Base-by-base conservation (phyloP, 2,797 vertebrate species). In the Macropus fuliginosus region DNA sequence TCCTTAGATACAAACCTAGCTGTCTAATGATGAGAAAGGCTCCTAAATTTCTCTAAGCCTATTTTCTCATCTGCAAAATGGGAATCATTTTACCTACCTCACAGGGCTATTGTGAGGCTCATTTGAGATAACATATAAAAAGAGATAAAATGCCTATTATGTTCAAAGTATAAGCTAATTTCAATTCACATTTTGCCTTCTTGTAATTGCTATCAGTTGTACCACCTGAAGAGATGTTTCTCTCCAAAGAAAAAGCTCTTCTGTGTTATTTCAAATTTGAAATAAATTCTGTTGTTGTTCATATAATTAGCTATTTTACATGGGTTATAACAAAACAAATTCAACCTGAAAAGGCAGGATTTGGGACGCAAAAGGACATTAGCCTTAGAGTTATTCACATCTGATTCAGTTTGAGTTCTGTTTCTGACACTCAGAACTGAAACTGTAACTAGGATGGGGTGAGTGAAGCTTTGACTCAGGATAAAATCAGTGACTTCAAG, bases 31-130 rank as follows among this genome's bases (percentile, higher is more conserved):
- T 50, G 40, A 87, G 40, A 87, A 87, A 50, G 74, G 40, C 24
- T 27, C 24, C 40, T 10, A 40, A 81, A 8, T 27, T 87, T 50
- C 40, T 27, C 21, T 50, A 87, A 87, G 40, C 2, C 46, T 74
- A 5, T 55, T 74, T 95, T 40, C 56, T 40, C 66, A 55, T 91
- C 92, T 93, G 13, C 91, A 57, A 93, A 93, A 89, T 56, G 54
- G 0, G 4, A 24, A 95, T 40, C 34, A 95, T 52, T 93, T 11
- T 54, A 87, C 91, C n/a, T 92, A 87, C 55, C 40, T 94, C 52
- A 8, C 2, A 52, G 56, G 21, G 28, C 54, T 91, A 27, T 40
- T 93, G 40, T 34, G 93, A 13, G 89, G 34, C 50, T 96, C 91
- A 91, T 54, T 94, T 50, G 74, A 50, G 40, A 87, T 9, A 46